Evolutionary conservation across 1,140 invertebrate genomes (phyloP).

Genomic region (Drosophila rufa): DNA sequence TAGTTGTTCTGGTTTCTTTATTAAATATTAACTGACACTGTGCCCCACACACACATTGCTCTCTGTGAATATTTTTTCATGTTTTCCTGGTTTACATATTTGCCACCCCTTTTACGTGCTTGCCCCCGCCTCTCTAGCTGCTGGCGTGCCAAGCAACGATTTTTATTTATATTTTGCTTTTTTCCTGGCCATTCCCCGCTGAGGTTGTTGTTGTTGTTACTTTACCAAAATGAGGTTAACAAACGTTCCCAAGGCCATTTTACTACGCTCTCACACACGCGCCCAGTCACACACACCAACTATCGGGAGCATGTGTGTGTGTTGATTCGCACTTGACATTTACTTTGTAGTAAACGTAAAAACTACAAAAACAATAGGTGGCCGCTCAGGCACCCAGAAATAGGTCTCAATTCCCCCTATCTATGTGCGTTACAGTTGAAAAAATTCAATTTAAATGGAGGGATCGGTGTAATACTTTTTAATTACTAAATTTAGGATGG

Average conservation of each 20-base stretch:
- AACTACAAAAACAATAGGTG: conserved; percentile 45
- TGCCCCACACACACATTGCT: conserved; percentile 14
- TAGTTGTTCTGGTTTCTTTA: conserved; percentile 28
- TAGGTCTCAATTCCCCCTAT: conserved; percentile 30
- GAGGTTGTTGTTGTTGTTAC: conserved; percentile 37
- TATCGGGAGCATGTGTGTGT: background rate
- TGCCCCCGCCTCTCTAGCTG: conserved; percentile 7
- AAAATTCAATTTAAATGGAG: background rate
- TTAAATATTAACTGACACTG: conserved; percentile 53
- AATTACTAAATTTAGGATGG: background rate
- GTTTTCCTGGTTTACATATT: conserved; percentile 48
- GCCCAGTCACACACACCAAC: conserved; percentile 38
- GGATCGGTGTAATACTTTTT: too few species aligned
- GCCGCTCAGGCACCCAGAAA: conserved; percentile 8
- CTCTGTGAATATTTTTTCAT: conserved; percentile 26
- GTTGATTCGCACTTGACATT: conserved; percentile 80
- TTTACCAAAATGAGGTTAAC: conserved; percentile 81
- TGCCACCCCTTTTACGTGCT: conserved; percentile 14
- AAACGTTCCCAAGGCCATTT: conserved; percentile 80
- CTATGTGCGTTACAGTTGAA: conserved; percentile 30
- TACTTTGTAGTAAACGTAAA: conserved; percentile 74
- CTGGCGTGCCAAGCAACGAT: conserved; percentile 69
- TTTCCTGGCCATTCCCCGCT: conserved; percentile 23
- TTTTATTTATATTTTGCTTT: conserved; percentile 55
- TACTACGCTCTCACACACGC: conserved; percentile 54